Conservation (phyloP, 2,888 invertebrate genomes). For the Sinotaia quadrata region DNA sequence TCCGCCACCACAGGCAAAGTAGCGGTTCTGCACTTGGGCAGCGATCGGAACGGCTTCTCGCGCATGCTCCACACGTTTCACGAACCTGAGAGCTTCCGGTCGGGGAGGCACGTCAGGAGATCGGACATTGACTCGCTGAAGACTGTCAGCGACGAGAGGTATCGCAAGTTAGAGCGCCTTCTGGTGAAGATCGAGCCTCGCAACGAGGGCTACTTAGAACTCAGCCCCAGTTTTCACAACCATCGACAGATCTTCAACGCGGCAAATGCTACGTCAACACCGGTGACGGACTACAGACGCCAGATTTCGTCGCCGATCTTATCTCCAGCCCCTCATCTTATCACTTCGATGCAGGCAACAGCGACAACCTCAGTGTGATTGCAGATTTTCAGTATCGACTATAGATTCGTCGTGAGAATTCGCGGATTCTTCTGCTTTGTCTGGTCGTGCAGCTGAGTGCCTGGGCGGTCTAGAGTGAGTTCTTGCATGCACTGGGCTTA, state of each 20-base stretch:
- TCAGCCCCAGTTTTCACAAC: slow-evolving; percentile 52
- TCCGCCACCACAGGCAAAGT: not conserved
- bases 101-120: slow-evolving; percentile 3
- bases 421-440: too few species aligned
- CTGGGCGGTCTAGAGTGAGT: too few species aligned
- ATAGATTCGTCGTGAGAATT: too few species aligned
- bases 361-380: too few species aligned
- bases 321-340: too few species aligned
- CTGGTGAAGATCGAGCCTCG: slow-evolving; percentile 43
- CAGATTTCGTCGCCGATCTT: too few species aligned
- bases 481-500: too few species aligned
- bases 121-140: not conserved
- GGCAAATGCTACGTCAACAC: too few species aligned
- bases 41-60: not conserved
- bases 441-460: too few species aligned
- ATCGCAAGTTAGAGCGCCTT: slow-evolving; percentile 47
- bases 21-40: slow-evolving; percentile 8
- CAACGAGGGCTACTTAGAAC: slow-evolving; percentile 54
- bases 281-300: too few species aligned
- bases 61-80: slow-evolving; percentile 21
- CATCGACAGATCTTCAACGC: not conserved
- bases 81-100: not conserved
- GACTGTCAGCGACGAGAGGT: slow-evolving; percentile 48
- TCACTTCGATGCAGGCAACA: too few species aligned
- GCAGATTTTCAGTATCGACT: too few species aligned